Evolutionary conservation across 2,888 invertebrate genomes (phyloP).

Genomic region (Malthinus seriepunctatus): DNA sequence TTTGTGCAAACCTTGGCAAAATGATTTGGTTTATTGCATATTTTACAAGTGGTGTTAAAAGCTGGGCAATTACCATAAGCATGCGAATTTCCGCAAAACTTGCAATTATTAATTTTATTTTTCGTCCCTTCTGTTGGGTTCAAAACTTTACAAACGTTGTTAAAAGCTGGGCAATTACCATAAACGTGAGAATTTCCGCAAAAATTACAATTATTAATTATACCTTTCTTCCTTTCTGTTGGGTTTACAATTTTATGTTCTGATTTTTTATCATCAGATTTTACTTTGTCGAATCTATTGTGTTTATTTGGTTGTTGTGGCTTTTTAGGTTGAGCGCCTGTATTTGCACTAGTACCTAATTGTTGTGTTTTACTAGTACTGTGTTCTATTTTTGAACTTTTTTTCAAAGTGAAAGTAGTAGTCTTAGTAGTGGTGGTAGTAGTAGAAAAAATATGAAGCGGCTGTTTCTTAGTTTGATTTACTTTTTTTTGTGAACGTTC

Average conservation of each 20-base stretch:
- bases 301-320: neutral
- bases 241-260: neutral
- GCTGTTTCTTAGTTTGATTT: slow-evolving; percentile 22
- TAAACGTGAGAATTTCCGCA: slow-evolving; percentile 5
- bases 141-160: neutral
- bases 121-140: no score
- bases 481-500: slow-evolving; percentile 3
- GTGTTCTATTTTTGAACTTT: slow-evolving; percentile 6
- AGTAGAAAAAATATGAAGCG: slow-evolving; percentile 27
- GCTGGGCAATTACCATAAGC: slow-evolving; percentile 7
- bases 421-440: no score
- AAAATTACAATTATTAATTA: slow-evolving; percentile 8
- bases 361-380: slow-evolving; percentile 3
- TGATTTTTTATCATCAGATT: neutral
- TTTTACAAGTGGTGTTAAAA: slow-evolving; percentile 4
- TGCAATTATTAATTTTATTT: slow-evolving; percentile 6
- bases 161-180: slow-evolving; percentile 13
- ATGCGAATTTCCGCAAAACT: slow-evolving; percentile 9
- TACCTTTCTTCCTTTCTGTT: neutral
- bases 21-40: slow-evolving; percentile 15
- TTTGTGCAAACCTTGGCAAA: slow-evolving; percentile 10
- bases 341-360: neutral
- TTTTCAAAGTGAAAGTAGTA: no score
- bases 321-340: neutral
- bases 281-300: neutral